Base-by-base conservation (phyloP, 2,113 vertebrate genomes). In the Rutilus rutilus region DNA sequence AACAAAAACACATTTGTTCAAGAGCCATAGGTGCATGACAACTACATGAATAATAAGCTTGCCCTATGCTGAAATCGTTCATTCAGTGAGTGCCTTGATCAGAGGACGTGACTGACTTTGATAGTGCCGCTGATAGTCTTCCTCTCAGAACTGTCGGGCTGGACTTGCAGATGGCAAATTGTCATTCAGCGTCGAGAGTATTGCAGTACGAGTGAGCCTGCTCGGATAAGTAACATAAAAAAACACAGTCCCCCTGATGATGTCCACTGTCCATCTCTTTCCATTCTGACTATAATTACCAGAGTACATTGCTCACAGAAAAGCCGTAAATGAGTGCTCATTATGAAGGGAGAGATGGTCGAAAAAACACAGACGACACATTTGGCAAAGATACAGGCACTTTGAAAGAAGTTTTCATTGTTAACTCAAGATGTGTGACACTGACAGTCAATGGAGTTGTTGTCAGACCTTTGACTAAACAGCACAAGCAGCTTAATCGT, bases 81-180 rank as follows among this genome's bases (percentile, higher is more conserved):
- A 64, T 64, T 45, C 52, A 4, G 21, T 11, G 21, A 78, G 30
- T 6, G 7, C 30, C 75, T 23, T 1, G 42, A 15, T 21, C 1
- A 23, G 17, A 78, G 19, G 27, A 42, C 3, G 3, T 12, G 47
- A 79, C 23, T 50, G 25, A 19, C 23, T 83, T 7, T 47, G 30
- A 27, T 54, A n/a, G 39, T 39, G 60, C 39, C 23, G 5, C 25
- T 52, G 23, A 52, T 39, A 19, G 67, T 2, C 25, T 25, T 52
- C 52, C 23, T 36, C 39, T 17, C 39, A 10, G 17, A 59, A 50
- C 14, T 45, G 25, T 47, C 12, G 47, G 25, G 11, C n/a, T 78
- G 15, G 19, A 76, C 30, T 52, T 33, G 15, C 57, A 81, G 85
- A 75, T 69, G 67, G 83, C 19, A 52, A 74, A 73, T 80, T 12